Evolutionary conservation across 2,113 vertebrate genomes (phyloP).

Genomic region (Chionis minor): DNA sequence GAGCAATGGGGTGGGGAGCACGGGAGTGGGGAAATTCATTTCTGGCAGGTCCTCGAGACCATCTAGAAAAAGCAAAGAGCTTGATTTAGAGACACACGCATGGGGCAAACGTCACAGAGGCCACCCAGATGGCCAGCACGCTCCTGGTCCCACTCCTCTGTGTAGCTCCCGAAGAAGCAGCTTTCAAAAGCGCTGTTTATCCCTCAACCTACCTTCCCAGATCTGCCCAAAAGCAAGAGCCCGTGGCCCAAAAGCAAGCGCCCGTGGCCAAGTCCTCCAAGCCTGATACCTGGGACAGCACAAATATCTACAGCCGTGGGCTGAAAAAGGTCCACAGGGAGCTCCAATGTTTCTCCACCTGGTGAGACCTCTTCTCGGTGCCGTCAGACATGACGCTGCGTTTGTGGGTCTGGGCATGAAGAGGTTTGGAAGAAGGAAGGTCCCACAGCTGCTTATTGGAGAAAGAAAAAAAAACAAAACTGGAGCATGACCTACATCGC

Average conservation of each 20-base stretch:
- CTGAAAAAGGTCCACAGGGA: not conserved
- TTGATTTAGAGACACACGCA: accelerated
- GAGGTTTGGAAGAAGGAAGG: not conserved
- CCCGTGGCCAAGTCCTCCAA: not conserved
- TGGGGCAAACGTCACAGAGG: not conserved
- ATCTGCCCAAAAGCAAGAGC: not conserved
- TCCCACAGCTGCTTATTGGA: constrained; percentile 13
- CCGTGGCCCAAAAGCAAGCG: not conserved
- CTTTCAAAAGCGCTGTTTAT: not conserved
- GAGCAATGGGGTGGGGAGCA: not conserved
- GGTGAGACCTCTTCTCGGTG: accelerated
- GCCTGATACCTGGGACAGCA: not conserved
- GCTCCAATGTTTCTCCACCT: not conserved
- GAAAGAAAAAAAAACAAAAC: not conserved
- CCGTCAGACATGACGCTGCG: not conserved
- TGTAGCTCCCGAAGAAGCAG: not conserved
- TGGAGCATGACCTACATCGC: not conserved
- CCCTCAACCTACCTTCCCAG: not conserved
- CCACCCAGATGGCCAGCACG: not conserved
- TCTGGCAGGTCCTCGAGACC: not conserved
- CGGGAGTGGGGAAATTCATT: not conserved
- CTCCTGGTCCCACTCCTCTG: not conserved
- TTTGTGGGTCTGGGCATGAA: not conserved
- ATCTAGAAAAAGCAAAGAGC: not conserved
- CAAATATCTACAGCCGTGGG: not conserved